Evolutionary conservation across 2,113 vertebrate genomes (phyloP).

Genomic region (Microcebus ravelobensis): DNA sequence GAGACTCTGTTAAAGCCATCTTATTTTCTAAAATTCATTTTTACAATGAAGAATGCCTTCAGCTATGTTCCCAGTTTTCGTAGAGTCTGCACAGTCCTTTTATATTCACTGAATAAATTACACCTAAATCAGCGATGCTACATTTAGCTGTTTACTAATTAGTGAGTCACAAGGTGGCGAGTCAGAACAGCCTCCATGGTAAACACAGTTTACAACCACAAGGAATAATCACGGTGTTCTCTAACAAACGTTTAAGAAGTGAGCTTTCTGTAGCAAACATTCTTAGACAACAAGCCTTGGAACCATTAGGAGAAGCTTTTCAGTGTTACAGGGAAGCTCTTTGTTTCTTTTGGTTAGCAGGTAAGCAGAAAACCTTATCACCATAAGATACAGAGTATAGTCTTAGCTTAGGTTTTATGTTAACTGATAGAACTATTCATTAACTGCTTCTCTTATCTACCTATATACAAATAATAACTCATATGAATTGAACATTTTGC

Average conservation of each 20-base stretch:
- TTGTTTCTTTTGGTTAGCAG: neutral
- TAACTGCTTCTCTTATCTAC: neutral
- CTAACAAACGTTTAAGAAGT: neutral
- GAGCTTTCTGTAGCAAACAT: constrained; percentile 38
- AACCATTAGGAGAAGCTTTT: constrained; percentile 4
- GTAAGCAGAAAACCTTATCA: constrained; percentile 22
- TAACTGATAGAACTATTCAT: neutral
- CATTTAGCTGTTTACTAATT: constrained; percentile 23
- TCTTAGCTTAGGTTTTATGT: constrained; percentile 8
- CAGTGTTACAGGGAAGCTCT: neutral
- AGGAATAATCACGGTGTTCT: neutral
- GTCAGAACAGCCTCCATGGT: neutral
- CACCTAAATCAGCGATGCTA: constrained; percentile 16
- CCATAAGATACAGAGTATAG: neutral
- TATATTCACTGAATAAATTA: constrained; percentile 22
- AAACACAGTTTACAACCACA: constrained; percentile 15
- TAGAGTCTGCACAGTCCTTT: neutral
- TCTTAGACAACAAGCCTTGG: neutral
- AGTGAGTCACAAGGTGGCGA: neutral
- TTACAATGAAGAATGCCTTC: constrained; percentile 12
- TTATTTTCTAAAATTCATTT: constrained; percentile 16
- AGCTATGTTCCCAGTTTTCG: constrained; percentile 18
- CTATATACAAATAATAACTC: neutral
- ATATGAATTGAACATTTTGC: neutral
- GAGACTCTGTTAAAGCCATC: constrained; percentile 32